These are phyloP conservation scores for Drosophila cardini DNA, from an alignment of 1,140 invertebrate species.

Conservation along the genomic window DNA sequence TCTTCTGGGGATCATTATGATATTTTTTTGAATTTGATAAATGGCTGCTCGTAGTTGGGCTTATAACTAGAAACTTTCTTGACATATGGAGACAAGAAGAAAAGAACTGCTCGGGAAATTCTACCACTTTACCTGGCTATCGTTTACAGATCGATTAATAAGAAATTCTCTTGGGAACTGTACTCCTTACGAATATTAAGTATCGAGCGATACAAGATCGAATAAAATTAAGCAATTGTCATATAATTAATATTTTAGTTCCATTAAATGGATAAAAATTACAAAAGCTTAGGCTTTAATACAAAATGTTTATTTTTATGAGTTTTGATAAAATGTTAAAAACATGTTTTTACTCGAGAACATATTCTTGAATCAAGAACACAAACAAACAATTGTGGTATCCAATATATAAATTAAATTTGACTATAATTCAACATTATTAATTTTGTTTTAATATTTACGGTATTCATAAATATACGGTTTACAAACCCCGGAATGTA, in stretches of 20 bases:
- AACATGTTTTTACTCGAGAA: too few species aligned
- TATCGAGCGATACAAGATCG: not conserved
- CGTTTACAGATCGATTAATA: conserved; percentile 34
- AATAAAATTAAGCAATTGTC: not conserved
- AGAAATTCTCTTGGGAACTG: conserved; percentile 18
- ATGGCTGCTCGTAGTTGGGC: conserved; percentile 67
- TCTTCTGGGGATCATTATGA: conserved; percentile 44
- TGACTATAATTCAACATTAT: too few species aligned
- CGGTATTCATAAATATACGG: too few species aligned
- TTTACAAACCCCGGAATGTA: too few species aligned
- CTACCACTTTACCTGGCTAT: conserved; percentile 36
- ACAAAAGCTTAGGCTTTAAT: too few species aligned
- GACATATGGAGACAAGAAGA: conserved; percentile 45
- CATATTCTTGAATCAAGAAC: too few species aligned
- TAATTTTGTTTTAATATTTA: too few species aligned
- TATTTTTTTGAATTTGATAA: conserved; percentile 82
- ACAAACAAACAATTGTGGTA: too few species aligned
- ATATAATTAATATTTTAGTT: not conserved
- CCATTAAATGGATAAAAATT: too few species aligned
- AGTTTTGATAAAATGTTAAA: too few species aligned
- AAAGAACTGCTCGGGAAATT: conserved; percentile 10
- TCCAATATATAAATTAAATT: too few species aligned
- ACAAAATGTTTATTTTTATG: too few species aligned
- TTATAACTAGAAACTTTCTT: conserved; percentile 71
- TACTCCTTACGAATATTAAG: not conserved